phyloP scores from a whole-genome alignment of 2,888 invertebrate genomes.

The Cerceris ruficornis region DNA sequence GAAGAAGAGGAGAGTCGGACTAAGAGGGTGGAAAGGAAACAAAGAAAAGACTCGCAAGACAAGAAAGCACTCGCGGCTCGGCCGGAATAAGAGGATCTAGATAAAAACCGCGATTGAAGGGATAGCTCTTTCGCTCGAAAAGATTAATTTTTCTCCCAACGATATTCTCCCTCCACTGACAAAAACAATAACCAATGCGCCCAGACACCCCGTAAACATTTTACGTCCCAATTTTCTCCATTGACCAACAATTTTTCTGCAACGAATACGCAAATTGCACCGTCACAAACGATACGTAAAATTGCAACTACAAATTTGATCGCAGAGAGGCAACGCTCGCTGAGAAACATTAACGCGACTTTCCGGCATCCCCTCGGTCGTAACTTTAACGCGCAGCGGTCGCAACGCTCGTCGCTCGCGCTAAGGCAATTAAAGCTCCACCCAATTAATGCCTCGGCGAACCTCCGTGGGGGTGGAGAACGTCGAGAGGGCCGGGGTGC shows the following conservation, averaged over 20 bases:
- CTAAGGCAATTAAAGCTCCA: conserved; percentile 78
- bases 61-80: conserved; percentile 30
- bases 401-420: conserved; percentile 78
- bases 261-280: no score
- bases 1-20: no score
- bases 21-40: background rate
- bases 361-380: conserved; percentile 50
- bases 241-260: no score
- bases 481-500: conserved; percentile 29
- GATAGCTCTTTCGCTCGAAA: conserved; percentile 76
- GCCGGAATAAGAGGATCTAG: conserved; percentile 26
- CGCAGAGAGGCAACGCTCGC: background rate
- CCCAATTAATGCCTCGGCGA: conserved; percentile 75
- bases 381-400: conserved; percentile 74
- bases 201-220: background rate
- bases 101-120: conserved; percentile 37
- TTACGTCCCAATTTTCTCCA: no score
- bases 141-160: conserved; percentile 73
- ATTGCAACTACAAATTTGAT: background rate
- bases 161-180: conserved; percentile 9
- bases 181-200: background rate
- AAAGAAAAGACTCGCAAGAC: conserved; percentile 25
- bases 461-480: conserved; percentile 31
- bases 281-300: background rate
- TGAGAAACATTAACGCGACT: conserved; percentile 39